Conservation (phyloP, 2,888 invertebrate genomes). For the Cheilosia vulpina region DNA sequence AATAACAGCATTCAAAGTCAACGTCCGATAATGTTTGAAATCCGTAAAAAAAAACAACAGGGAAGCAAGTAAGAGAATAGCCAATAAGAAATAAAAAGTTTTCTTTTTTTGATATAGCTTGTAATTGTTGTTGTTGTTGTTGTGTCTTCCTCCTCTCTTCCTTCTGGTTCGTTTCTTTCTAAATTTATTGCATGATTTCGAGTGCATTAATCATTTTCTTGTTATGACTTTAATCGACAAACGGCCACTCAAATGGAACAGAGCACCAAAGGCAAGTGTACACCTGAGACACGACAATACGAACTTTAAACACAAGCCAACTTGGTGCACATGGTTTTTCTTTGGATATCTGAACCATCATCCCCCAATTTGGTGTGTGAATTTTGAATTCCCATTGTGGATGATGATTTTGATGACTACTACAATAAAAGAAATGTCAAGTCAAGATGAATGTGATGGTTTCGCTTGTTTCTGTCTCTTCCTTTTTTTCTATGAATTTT, state of each 20-base stretch:
- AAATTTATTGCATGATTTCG: conserved; percentile 22
- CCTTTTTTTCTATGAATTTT: background rate
- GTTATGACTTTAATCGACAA: conserved; percentile 23
- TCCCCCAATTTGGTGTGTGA: background rate
- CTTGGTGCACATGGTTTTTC: conserved; percentile 7
- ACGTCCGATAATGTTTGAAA: conserved; percentile 50
- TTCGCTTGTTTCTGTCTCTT: background rate
- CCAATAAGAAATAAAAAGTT: conserved; percentile 19
- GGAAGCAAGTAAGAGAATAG: conserved; percentile 5
- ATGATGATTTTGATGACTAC: background rate
- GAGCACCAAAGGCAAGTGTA: conserved; percentile 20
- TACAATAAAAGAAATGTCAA: conserved; percentile 18
- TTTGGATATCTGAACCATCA: background rate
- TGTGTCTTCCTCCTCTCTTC: background rate
- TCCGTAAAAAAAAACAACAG: conserved; percentile 30
- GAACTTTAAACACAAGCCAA: background rate
- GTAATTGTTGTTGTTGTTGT: too few relatives aligned
- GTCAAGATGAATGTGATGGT: background rate
- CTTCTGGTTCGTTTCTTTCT: conserved; percentile 22
- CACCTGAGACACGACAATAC: background rate
- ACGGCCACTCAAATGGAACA: conserved; percentile 41
- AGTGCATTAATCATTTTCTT: conserved; percentile 51
- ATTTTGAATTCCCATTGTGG: background rate
- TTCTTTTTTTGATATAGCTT: background rate
- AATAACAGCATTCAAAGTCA: conserved; percentile 51